Evolutionary conservation across 2,113 vertebrate genomes (phyloP).

Genomic region (Pseudois nayaur): DNA sequence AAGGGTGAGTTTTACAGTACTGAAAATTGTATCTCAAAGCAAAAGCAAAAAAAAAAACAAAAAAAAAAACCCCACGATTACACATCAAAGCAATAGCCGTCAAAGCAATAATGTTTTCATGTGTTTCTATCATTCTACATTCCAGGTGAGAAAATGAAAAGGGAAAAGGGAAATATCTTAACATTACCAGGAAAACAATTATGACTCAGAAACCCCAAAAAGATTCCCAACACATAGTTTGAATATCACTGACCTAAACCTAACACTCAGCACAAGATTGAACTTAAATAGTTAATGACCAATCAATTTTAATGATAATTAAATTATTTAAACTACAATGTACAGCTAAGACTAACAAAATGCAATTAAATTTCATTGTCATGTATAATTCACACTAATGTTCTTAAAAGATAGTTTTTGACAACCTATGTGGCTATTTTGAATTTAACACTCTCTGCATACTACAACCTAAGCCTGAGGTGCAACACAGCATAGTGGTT

Average conservation of each 20-base stretch:
- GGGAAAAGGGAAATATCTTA: background rate
- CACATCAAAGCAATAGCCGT: background rate
- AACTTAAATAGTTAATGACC: background rate
- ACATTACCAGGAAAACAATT: constrained; percentile 17
- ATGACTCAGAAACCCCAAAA: background rate
- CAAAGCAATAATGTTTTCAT: constrained; percentile 24
- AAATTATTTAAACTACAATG: constrained; percentile 26
- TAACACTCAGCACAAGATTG: background rate
- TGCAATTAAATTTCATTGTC: background rate
- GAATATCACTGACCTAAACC: background rate
- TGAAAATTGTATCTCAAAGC: background rate
- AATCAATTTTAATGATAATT: constrained; percentile 28
- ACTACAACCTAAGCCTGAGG: background rate
- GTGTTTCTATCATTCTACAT: background rate
- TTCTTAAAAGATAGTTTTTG: constrained; percentile 9
- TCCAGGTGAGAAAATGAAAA: background rate
- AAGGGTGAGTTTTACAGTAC: background rate
- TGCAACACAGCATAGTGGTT: background rate
- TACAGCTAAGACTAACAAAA: constrained; percentile 4
- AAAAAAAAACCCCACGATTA: background rate
- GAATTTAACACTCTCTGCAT: background rate
- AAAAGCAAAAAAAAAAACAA: background rate
- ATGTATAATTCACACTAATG: background rate
- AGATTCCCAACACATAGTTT: background rate
- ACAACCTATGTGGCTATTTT: background rate